Evolutionary conservation across 1,140 invertebrate species (phyloP).

Genomic region (Oscheius sp.): DNA sequence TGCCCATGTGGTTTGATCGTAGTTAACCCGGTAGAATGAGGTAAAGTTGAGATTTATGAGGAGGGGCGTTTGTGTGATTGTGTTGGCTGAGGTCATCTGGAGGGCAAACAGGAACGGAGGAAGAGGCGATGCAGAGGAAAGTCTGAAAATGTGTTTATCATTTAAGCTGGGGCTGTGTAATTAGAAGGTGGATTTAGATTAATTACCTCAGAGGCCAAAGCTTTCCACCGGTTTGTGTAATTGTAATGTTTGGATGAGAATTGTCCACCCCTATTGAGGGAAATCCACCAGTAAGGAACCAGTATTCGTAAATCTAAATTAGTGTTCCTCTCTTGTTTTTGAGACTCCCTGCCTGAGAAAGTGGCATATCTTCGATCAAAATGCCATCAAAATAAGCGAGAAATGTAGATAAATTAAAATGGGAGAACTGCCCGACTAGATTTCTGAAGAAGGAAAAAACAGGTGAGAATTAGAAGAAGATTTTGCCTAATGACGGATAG

Average conservation of each 20-base stretch:
- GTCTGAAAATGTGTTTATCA: neutral
- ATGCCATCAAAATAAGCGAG: constrained; percentile 19
- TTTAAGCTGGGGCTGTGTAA: too few relatives aligned
- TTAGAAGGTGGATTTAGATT: neutral
- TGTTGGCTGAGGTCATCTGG: constrained; percentile 1
- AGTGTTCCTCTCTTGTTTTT: neutral
- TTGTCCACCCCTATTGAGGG: constrained; percentile 21
- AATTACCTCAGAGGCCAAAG: constrained; percentile 19
- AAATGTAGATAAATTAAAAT: constrained; percentile 15
- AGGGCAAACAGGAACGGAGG: constrained; percentile 18
- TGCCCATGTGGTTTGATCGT: constrained; percentile 30
- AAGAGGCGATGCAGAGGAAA: constrained; percentile 2
- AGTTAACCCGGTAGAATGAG: constrained; percentile 33
- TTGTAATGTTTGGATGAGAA: neutral
- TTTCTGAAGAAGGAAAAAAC: constrained; percentile 1
- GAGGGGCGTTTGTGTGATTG: constrained; percentile 13
- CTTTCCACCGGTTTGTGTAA: constrained; percentile 11
- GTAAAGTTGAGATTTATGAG: constrained; percentile 29
- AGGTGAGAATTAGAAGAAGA: neutral
- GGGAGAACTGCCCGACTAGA: neutral
- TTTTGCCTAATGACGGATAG: constrained; percentile 11
- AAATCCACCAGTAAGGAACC: constrained; percentile 25
- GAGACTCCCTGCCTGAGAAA: neutral
- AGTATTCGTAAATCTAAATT: constrained; percentile 31
- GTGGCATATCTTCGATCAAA: neutral